Percentiles rank a stretch among this genome's conserved stretches.
Conservation (phyloP, 2,888 invertebrate genomes). For the Amphimallon solstitiale region DNA sequence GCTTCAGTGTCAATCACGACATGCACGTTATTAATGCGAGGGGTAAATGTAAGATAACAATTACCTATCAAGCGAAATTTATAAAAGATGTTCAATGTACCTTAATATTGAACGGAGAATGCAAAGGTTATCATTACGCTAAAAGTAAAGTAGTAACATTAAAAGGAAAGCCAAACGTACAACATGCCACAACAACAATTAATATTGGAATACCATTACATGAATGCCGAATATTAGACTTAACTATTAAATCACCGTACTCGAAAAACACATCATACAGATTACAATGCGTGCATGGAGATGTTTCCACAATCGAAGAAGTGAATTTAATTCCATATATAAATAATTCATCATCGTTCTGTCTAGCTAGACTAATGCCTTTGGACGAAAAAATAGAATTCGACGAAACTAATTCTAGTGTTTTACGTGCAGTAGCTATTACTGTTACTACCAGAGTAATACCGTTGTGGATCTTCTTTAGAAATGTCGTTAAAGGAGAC, state of each 20-base stretch:
- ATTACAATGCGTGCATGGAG: neutral
- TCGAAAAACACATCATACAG: neutral
- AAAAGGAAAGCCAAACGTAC: slow-evolving; percentile 8
- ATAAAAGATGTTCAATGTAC: neutral
- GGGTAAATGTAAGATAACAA: neutral
- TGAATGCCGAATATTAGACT: neutral
- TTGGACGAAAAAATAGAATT: too few species aligned
- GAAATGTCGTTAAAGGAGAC: neutral
- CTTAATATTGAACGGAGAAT: slow-evolving; percentile 20
- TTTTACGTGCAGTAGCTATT: neutral
- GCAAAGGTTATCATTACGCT: slow-evolving; percentile 26
- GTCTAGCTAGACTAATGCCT: too few species aligned
- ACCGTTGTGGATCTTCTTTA: neutral
- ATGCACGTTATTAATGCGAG: slow-evolving; percentile 1
- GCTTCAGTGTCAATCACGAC: neutral
- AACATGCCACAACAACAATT: neutral
- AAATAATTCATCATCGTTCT: too few species aligned
- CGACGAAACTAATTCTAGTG: too few species aligned
- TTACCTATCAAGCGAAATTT: slow-evolving; percentile 21
- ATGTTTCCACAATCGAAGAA: too few species aligned
- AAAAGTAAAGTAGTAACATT: slow-evolving; percentile 10
- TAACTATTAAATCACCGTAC: slow-evolving; percentile 30
- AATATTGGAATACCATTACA: neutral
- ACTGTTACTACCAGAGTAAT: neutral
- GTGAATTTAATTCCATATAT: too few species aligned